Evolutionary conservation across 2,888 invertebrate genomes (phyloP).

Genomic region (Saturnia japonica): DNA sequence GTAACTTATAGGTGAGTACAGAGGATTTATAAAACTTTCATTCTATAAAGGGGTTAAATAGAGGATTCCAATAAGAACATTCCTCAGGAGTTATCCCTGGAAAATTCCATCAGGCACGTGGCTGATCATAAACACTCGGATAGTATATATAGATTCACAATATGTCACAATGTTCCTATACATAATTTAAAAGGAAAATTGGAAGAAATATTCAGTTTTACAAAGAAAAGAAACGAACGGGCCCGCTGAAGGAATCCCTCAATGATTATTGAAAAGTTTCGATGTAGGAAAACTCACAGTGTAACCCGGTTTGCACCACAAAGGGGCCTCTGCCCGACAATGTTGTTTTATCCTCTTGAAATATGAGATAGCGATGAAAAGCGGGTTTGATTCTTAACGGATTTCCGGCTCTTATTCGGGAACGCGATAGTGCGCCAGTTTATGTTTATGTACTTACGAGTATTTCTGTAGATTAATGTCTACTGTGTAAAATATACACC

Average conservation of each 20-base stretch:
- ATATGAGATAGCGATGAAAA: slow-evolving; percentile 57
- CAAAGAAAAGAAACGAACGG: slow-evolving; percentile 2
- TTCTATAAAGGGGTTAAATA: no score
- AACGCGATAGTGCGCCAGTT: slow-evolving; percentile 11
- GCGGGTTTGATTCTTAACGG: slow-evolving; percentile 42
- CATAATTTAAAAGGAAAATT: slow-evolving; percentile 7
- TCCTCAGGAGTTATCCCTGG: no score
- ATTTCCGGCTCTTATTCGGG: slow-evolving; percentile 40
- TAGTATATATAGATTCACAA: background rate
- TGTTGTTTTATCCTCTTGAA: slow-evolving; percentile 51
- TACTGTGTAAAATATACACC: background rate
- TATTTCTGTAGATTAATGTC: background rate
- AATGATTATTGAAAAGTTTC: slow-evolving; percentile 74
- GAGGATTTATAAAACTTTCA: no score
- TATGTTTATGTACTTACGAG: slow-evolving; percentile 13
- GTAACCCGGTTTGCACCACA: slow-evolving; percentile 54
- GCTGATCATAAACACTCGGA: background rate
- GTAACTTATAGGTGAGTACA: background rate
- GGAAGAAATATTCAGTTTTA: slow-evolving; percentile 5
- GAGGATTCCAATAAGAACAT: no score
- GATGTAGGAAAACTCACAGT: slow-evolving; percentile 42
- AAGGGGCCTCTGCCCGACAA: slow-evolving; percentile 48
- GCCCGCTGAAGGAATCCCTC: slow-evolving; percentile 52
- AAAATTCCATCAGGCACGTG: no score
- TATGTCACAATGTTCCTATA: background rate